Conservation (phyloP, 2,113 vertebrate genomes). For the Cebus imitator region DNA sequence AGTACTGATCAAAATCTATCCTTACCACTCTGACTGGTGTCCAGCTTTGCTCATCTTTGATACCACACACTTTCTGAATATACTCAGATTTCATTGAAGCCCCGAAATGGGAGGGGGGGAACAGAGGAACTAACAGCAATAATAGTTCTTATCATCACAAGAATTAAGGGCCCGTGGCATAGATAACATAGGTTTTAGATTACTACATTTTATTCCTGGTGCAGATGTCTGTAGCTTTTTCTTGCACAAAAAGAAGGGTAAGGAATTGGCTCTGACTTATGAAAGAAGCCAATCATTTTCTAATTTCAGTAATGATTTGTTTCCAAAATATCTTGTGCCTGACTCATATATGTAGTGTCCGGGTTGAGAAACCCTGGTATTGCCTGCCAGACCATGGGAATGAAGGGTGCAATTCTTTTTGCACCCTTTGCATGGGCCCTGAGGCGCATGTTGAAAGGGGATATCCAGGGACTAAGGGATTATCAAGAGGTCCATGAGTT, state of each 20-base stretch:
- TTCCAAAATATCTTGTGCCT: not conserved
- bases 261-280: not conserved
- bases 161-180: not conserved
- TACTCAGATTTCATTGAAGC: not conserved
- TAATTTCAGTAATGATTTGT: conserved; percentile 1
- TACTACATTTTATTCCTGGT: not conserved
- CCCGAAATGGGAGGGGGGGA: not conserved
- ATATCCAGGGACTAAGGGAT: not conserved
- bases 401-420: not conserved
- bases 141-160: not conserved
- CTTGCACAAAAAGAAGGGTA: not conserved
- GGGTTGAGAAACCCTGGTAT: not conserved
- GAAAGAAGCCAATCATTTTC: not conserved
- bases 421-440: not conserved
- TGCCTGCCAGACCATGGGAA: not conserved
- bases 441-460: not conserved
- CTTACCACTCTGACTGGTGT: too few species aligned
- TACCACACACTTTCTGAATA: not conserved
- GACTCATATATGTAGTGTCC: not conserved
- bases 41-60: not conserved
- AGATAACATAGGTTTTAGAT: not conserved
- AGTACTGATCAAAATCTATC: not conserved
- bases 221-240: not conserved
- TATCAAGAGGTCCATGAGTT: not conserved
- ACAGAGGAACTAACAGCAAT: not conserved